Evolutionary conservation across 2,113 vertebrate genomes (phyloP).

Genomic region (Beaufortia kweichowensis): DNA sequence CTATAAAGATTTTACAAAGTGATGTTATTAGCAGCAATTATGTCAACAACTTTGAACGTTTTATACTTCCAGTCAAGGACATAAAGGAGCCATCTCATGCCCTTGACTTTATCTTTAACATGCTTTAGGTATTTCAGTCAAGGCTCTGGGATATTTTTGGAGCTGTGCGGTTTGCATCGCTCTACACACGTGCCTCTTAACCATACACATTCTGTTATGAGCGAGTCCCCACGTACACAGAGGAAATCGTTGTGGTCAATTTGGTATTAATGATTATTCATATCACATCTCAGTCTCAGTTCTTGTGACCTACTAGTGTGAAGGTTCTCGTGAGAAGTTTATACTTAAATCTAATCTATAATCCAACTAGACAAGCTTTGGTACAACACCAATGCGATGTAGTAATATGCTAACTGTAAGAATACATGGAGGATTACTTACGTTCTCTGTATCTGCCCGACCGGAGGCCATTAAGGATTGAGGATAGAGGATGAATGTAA

Average conservation of each 20-base stretch:
- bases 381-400: neutral
- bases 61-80: neutral
- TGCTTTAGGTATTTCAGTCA: neutral
- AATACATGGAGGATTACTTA: conserved; percentile 62
- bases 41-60: conserved; percentile 5
- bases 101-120: neutral
- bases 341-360: neutral
- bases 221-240: conserved; percentile 14
- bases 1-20: conserved; percentile 9
- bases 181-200: neutral
- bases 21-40: neutral
- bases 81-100: neutral
- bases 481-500: conserved; percentile 77
- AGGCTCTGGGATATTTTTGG: conserved; percentile 14
- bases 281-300: conserved; percentile 45
- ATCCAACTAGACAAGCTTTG: neutral
- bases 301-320: conserved; percentile 37
- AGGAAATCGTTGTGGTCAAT: conserved; percentile 58
- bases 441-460: conserved; percentile 78
- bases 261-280: conserved; percentile 36
- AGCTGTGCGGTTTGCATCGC: neutral
- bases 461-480: conserved; percentile 76
- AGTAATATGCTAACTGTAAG: neutral
- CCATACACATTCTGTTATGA: conserved; percentile 25
- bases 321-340: neutral